A percentile compares a stretch with the other conserved stretches of the same genome.
Conservation (phyloP, 2,797 vertebrate genomes). For the Masticophis lateralis region DNA sequence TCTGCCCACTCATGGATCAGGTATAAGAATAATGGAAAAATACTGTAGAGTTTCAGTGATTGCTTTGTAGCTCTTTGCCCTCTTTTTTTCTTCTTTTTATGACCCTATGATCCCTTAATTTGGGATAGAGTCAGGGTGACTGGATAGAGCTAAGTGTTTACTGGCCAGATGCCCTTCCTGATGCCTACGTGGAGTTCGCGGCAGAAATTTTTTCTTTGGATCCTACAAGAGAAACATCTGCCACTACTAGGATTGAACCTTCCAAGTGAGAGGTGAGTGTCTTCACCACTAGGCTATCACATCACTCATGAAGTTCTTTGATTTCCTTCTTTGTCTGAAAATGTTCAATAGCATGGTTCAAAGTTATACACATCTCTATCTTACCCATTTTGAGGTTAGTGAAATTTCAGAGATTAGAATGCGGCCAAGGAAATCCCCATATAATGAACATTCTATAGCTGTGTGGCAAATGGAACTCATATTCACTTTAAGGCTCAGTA, state of each 20-base stretch:
- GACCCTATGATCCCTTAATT: neutral
- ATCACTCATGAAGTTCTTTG: neutral
- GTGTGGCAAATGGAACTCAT: constrained; percentile 28
- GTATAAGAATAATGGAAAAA: neutral
- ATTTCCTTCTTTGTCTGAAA: neutral
- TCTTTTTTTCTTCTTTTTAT: neutral
- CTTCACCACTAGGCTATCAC: neutral
- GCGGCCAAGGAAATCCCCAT: neutral
- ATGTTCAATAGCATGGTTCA: accelerated
- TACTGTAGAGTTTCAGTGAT: neutral
- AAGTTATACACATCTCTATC: neutral
- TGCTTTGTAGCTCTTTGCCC: neutral
- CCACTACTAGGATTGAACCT: neutral
- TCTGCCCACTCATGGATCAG: neutral
- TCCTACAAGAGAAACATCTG: neutral
- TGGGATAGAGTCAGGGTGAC: neutral
- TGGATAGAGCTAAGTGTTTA: neutral
- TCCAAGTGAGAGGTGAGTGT: neutral
- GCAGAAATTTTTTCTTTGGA: neutral
- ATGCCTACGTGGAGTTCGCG: neutral
- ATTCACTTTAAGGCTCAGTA: constrained; percentile 47
- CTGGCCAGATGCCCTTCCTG: neutral
- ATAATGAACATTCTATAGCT: neutral
- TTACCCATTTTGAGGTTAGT: neutral
- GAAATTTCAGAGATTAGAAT: accelerated